These are phyloP conservation scores for Amphipoea lucens DNA, from an alignment of 2,888 invertebrate genomes.

Conservation along the genomic window DNA sequence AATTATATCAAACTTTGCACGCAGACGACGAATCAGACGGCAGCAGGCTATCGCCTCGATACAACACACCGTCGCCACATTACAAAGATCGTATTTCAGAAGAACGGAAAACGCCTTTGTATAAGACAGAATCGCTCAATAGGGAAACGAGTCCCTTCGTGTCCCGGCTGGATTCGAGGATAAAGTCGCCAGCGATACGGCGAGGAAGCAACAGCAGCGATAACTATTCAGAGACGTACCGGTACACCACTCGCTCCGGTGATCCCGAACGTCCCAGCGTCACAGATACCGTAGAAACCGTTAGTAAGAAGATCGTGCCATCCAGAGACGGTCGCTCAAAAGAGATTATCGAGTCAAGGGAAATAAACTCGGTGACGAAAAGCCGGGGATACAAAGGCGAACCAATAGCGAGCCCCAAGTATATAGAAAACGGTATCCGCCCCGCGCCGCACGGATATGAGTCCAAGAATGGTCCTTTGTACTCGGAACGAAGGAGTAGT, in stretches of 20 bases:
- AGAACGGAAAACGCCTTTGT: slow-evolving; percentile 84
- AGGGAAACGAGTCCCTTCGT: slow-evolving; percentile 88
- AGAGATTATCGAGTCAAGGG: slow-evolving; percentile 93
- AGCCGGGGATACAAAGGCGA: slow-evolving; percentile 90
- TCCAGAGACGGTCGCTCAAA: slow-evolving; percentile 91
- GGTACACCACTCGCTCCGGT: slow-evolving; percentile 92
- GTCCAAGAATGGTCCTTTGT: slow-evolving; percentile 82
- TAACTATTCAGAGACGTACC: slow-evolving; percentile 93
- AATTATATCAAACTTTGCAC: slow-evolving; percentile 93
- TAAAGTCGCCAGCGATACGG: slow-evolving; percentile 88
- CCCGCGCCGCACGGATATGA: slow-evolving; percentile 80
- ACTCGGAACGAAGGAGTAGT: slow-evolving; percentile 85
- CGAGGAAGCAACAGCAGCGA: slow-evolving; percentile 93
- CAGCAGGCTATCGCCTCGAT: slow-evolving; percentile 85
- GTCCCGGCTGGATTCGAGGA: slow-evolving; percentile 84
- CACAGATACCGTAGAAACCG: slow-evolving; percentile 93
- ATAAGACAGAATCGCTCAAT: slow-evolving; percentile 87
- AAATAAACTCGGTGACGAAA: slow-evolving; percentile 93
- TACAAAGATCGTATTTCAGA: slow-evolving; percentile 88
- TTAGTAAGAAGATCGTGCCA: slow-evolving; percentile 92
- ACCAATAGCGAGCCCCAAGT: slow-evolving; percentile 86
- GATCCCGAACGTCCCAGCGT: slow-evolving; percentile 92
- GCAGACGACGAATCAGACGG: slow-evolving; percentile 91
- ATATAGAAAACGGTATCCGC: slow-evolving; percentile 89
- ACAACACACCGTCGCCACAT: slow-evolving; percentile 86